These are phyloP conservation scores for Tupaia tana DNA, from an alignment of 2,113 vertebrate genomes.

Conservation along the genomic window DNA sequence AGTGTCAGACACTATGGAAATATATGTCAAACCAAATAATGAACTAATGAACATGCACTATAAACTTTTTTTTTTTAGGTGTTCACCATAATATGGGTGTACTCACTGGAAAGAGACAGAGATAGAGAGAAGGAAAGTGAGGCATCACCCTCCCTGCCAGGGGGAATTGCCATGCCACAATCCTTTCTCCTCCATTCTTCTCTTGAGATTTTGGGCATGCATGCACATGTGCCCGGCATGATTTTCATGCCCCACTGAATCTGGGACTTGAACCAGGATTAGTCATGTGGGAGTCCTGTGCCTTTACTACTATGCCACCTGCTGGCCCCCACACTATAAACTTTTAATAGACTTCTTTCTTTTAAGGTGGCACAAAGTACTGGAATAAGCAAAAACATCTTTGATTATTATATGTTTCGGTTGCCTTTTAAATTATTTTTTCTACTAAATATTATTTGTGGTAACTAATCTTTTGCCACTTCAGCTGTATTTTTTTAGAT, in stretches of 20 bases:
- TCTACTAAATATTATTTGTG: constrained; percentile 17
- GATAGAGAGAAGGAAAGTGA: too few relatives aligned
- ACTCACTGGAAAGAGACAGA: too few relatives aligned
- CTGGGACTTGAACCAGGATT: too few relatives aligned
- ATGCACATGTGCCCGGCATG: too few relatives aligned
- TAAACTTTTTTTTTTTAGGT: background rate
- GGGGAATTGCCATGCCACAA: too few relatives aligned
- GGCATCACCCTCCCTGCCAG: too few relatives aligned
- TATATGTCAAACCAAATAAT: constrained; percentile 28
- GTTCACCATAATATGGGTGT: too few relatives aligned
- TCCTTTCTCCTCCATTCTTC: too few relatives aligned
- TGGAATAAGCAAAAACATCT: background rate
- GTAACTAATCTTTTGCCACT: background rate
- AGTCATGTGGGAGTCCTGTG: too few relatives aligned
- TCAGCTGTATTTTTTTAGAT: background rate
- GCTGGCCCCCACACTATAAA: background rate
- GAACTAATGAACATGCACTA: background rate
- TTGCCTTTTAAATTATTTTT: constrained; percentile 28
- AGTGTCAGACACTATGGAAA: background rate
- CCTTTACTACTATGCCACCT: too few relatives aligned
- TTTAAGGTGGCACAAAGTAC: background rate
- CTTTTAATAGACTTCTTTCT: constrained; percentile 28
- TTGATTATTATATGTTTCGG: background rate
- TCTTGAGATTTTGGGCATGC: too few relatives aligned
- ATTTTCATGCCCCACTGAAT: too few relatives aligned